A percentile compares a stretch with the other conserved stretches of the same genome.
phyloP scores from a whole-genome alignment of 30 jellyfish, hydroid and myxozoan species.

The Mastigias papua region DNA sequence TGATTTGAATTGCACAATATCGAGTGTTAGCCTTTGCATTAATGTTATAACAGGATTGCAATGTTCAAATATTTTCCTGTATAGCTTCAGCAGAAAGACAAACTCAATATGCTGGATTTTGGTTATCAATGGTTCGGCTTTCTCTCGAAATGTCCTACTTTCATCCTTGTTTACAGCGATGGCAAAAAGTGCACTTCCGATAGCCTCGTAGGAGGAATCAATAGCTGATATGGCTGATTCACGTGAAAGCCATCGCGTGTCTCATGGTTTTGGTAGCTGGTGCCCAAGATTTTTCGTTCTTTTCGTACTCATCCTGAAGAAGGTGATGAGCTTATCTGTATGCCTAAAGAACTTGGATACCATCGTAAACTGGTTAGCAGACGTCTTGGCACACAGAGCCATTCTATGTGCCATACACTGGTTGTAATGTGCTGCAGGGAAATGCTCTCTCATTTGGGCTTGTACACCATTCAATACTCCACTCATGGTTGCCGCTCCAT shows the following conservation, averaged over 20 bases:
- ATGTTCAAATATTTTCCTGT: conserved; percentile 41
- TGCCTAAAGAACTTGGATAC: too few relatives aligned
- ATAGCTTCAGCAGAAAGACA: conserved; percentile 18
- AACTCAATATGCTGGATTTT: conserved; percentile 27
- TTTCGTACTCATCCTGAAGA: too few relatives aligned
- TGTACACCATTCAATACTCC: too few relatives aligned
- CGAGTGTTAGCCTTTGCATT: conserved; percentile 62
- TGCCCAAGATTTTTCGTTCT: conserved; percentile 20
- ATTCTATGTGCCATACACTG: conserved; percentile 58
- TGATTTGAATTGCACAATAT: conserved; percentile 15
- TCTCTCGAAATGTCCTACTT: conserved; percentile 14
- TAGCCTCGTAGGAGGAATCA: conserved; percentile 41
- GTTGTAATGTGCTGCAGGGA: conserved; percentile 31
- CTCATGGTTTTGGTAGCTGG: conserved; percentile 58
- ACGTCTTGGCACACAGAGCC: conserved; percentile 28
- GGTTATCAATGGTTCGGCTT: conserved; percentile 23
- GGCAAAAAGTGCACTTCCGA: conserved; percentile 32
- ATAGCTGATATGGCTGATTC: conserved; percentile 40
- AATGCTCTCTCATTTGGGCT: too few relatives aligned
- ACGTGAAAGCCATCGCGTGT: too few relatives aligned
- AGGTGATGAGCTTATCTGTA: too few relatives aligned
- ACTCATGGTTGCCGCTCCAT: too few relatives aligned
- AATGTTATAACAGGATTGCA: conserved; percentile 47
- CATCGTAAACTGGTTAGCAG: conserved; percentile 22
- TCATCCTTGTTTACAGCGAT: conserved; percentile 6